phyloP scores from a whole-genome alignment of 2,888 invertebrate genomes.

The Euclidia mi region DNA sequence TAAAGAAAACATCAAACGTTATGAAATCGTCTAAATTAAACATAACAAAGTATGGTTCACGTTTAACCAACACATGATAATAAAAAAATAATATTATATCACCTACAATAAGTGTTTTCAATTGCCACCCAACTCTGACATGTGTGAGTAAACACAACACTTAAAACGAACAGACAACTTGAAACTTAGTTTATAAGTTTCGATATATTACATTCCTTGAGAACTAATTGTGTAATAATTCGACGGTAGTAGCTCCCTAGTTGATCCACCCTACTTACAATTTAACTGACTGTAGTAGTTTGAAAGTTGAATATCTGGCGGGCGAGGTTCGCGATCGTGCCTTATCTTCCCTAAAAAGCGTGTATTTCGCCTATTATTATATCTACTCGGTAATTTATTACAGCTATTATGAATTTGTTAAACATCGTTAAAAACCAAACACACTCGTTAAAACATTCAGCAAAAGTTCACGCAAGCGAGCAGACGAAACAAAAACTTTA shows the following conservation, averaged over 20 bases:
- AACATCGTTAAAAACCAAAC: too few relatives aligned
- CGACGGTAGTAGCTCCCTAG: background rate
- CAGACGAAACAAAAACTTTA: constrained; percentile 8
- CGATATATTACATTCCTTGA: constrained; percentile 20
- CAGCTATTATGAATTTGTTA: constrained; percentile 25
- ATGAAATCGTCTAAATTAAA: too few relatives aligned
- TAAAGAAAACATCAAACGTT: too few relatives aligned
- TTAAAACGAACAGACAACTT: constrained; percentile 11
- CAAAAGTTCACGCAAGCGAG: constrained; percentile 5
- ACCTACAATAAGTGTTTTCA: background rate
- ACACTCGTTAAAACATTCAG: constrained; percentile 12
- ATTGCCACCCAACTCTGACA: background rate
- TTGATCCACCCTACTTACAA: constrained; percentile 9
- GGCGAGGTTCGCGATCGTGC: constrained; percentile 58
- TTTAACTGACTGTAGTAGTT: constrained; percentile 47
- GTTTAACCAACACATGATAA: too few relatives aligned
- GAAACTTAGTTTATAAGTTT: constrained; percentile 13
- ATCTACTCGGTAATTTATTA: constrained; percentile 61
- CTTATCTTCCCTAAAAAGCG: constrained; percentile 67
- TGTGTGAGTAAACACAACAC: constrained; percentile 1
- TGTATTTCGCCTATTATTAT: constrained; percentile 59
- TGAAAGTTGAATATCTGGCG: constrained; percentile 54
- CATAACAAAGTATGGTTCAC: too few relatives aligned
- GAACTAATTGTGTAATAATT: constrained; percentile 14
- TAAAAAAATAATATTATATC: too few relatives aligned